Conservation (phyloP, 2,113 vertebrate genomes). For the Aramus guarauna region DNA sequence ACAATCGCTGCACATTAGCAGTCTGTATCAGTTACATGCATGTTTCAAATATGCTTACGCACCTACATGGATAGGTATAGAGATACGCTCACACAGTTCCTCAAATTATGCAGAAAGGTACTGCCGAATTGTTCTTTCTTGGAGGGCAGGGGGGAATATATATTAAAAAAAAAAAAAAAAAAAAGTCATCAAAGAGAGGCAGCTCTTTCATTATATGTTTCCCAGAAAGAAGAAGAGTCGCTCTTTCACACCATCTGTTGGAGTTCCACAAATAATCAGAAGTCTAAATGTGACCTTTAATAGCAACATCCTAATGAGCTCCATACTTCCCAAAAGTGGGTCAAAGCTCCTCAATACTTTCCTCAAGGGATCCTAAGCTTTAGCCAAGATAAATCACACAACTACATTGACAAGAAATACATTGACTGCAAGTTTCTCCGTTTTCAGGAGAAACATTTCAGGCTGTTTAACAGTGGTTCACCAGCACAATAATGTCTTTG, state of each 20-base stretch:
- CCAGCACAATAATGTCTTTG: not conserved
- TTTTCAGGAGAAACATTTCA: not conserved
- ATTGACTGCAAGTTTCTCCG: not conserved
- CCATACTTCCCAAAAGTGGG: not conserved
- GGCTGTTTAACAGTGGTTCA: not conserved
- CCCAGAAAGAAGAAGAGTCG: not conserved
- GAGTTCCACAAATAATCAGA: not conserved
- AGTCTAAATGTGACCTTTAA: not conserved
- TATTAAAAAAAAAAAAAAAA: fast-evolving
- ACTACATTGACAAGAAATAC: not conserved
- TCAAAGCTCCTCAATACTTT: not conserved
- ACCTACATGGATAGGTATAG: fast-evolving
- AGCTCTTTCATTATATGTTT: not conserved
- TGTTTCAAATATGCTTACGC: fast-evolving
- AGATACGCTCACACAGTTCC: fast-evolving
- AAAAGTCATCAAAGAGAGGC: fast-evolving
- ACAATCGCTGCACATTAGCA: fast-evolving
- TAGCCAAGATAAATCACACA: not conserved
- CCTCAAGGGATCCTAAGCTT: not conserved
- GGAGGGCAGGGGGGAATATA: fast-evolving
- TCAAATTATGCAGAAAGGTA: not conserved
- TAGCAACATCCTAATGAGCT: not conserved
- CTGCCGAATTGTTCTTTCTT: too few relatives aligned
- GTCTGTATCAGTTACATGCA: not conserved
- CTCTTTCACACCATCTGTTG: not conserved